phyloP scores from a whole-genome alignment of 2,888 invertebrate genomes.

The Chrysolina oricalcia region DNA sequence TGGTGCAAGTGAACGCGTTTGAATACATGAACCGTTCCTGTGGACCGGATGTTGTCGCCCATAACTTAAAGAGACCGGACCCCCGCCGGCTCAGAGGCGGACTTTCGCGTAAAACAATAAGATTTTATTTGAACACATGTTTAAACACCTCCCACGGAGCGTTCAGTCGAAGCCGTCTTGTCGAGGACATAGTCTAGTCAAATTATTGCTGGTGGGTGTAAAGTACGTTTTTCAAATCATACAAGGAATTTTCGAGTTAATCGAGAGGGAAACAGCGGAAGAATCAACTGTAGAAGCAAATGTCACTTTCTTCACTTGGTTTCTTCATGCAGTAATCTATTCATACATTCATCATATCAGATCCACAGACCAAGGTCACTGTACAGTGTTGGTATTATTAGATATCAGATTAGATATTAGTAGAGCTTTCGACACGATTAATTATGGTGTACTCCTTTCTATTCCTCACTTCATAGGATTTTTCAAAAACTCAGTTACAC shows the following conservation, averaged over 20 bases:
- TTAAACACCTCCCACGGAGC: constrained; percentile 64
- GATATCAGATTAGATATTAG: too few species aligned
- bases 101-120: constrained; percentile 67
- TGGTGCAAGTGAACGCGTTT: constrained; percentile 5
- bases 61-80: constrained; percentile 58
- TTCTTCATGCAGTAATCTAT: too few species aligned
- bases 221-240: not conserved
- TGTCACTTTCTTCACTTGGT: too few species aligned
- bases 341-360: too few species aligned
- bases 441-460: too few species aligned
- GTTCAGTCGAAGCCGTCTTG: constrained; percentile 7
- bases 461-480: too few species aligned
- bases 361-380: too few species aligned
- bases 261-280: too few species aligned
- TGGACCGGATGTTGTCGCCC: constrained; percentile 63
- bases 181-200: constrained; percentile 17
- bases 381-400: too few species aligned
- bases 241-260: not conserved
- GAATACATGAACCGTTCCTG: constrained; percentile 9
- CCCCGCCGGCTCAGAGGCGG: constrained; percentile 57
- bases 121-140: constrained; percentile 69
- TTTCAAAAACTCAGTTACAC: too few species aligned
- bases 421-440: too few species aligned
- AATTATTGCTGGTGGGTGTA: not conserved
- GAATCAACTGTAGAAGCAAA: too few species aligned